Percentiles rank a stretch among this genome's conserved stretches.
These are phyloP conservation scores for Syndactyla subalaris DNA, from an alignment of 2,797 vertebrate genomes.

Conservation along the genomic window DNA sequence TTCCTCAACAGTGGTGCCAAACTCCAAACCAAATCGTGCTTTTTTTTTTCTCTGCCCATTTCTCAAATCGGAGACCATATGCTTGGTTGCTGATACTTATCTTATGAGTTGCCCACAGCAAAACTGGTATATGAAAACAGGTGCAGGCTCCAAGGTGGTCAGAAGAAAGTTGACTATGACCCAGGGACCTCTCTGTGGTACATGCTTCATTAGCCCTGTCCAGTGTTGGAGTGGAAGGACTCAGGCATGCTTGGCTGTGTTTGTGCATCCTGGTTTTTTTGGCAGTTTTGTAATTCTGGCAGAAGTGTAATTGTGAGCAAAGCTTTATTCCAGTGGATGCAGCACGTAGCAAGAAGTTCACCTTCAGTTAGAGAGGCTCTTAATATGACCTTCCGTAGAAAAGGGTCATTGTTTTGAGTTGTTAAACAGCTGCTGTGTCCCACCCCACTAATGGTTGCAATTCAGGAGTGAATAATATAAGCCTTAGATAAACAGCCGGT, in stretches of 20 bases:
- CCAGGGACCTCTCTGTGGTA: not conserved
- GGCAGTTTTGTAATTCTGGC: not conserved
- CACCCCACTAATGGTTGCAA: constrained; percentile 6
- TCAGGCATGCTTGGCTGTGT: not conserved
- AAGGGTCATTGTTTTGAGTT: constrained; percentile 21
- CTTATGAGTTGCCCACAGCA: not conserved
- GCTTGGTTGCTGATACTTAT: not conserved
- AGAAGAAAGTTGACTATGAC: not conserved
- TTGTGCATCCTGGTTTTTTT: not conserved
- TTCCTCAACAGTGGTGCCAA: not conserved
- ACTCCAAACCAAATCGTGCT: not conserved
- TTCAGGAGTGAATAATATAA: constrained; percentile 44
- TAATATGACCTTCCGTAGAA: not conserved
- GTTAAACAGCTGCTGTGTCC: constrained; percentile 57
- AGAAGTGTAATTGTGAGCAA: not conserved
- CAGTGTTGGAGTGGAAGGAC: not conserved
- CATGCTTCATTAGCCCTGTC: not conserved
- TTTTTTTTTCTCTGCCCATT: not conserved
- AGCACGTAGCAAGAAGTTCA: constrained; percentile 12
- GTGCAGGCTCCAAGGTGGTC: not conserved
- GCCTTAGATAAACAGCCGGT: constrained; percentile 31
- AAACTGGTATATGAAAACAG: not conserved
- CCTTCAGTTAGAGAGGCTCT: constrained; percentile 27
- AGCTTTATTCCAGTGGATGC: not conserved
- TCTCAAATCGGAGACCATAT: not conserved